A percentile compares a stretch with the other conserved stretches of the same genome.
Conservation (phyloP, 2,113 vertebrate genomes). For the Periophthalmus modestus region DNA sequence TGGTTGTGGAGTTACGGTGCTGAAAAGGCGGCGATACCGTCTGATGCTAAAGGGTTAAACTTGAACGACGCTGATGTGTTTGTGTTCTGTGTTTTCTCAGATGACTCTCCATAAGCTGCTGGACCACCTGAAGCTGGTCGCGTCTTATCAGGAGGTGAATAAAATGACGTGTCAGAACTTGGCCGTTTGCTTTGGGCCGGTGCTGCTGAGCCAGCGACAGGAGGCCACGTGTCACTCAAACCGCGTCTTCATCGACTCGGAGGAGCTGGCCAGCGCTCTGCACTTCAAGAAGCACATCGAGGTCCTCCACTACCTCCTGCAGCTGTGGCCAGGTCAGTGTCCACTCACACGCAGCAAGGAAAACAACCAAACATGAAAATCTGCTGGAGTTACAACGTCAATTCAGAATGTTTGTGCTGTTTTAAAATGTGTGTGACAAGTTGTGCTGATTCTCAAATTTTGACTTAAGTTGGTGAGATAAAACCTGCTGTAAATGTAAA, state of each 20-base stretch:
- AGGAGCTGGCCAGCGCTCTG: conserved; percentile 94
- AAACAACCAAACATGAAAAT: background rate
- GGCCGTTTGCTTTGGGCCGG: conserved; percentile 96
- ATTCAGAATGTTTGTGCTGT: too few species aligned
- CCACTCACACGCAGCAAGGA: background rate
- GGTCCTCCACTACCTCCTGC: conserved; percentile 96
- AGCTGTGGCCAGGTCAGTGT: conserved; percentile 93
- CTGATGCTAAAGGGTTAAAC: too few species aligned
- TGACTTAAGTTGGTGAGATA: too few species aligned
- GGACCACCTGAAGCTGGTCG: conserved; percentile 94
- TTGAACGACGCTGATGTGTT: background rate
- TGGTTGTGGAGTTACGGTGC: too few species aligned
- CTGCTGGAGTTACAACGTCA: background rate
- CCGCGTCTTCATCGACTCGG: conserved; percentile 93
- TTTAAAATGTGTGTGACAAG: too few species aligned
- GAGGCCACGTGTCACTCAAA: conserved; percentile 89
- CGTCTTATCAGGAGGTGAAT: conserved; percentile 92
- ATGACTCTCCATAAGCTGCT: conserved; percentile 90
- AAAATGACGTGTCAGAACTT: conserved; percentile 99
- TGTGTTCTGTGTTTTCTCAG: conserved; percentile 61
- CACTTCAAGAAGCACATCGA: conserved; percentile 99
- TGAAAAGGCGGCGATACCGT: too few species aligned
- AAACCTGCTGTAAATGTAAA: too few species aligned
- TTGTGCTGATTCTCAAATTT: too few species aligned
- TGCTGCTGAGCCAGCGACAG: conserved; percentile 92